Evolutionary conservation across 2,113 vertebrate genomes (phyloP).

Genomic region (Holacanthus passer): DNA sequence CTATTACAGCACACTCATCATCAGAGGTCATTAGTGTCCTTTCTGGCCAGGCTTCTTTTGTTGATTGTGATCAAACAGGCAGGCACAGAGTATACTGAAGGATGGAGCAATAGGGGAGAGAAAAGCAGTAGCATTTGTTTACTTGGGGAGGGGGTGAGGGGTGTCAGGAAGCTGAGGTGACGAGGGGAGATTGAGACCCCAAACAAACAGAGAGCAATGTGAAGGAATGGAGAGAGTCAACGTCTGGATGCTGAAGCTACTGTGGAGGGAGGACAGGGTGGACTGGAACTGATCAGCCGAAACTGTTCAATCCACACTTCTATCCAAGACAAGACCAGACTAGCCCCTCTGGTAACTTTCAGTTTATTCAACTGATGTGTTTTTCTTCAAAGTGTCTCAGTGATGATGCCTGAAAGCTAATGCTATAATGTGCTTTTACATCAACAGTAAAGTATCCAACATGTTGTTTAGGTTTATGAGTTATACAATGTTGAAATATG

Average conservation of each 20-base stretch:
- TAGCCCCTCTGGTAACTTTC: not conserved
- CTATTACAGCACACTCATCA: slow-evolving; percentile 38
- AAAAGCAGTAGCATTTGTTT: slow-evolving; percentile 73
- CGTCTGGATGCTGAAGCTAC: slow-evolving; percentile 64
- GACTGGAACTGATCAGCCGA: slow-evolving; percentile 63
- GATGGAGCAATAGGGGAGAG: slow-evolving; percentile 32
- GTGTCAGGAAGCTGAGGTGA: slow-evolving; percentile 79
- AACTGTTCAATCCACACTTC: slow-evolving; percentile 61
- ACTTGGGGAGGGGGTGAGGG: slow-evolving; percentile 28
- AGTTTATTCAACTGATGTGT: not conserved
- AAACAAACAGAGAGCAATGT: slow-evolving; percentile 58
- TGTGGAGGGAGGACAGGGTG: slow-evolving; percentile 51
- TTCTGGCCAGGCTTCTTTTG: slow-evolving; percentile 55
- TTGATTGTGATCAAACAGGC: slow-evolving; percentile 73
- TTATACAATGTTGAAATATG: not conserved
- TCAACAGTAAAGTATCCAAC: not conserved
- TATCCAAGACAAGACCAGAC: slow-evolving; percentile 20
- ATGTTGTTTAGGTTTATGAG: not conserved
- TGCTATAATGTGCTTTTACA: not conserved
- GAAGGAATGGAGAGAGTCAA: slow-evolving; percentile 44
- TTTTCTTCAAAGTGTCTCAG: too few species aligned
- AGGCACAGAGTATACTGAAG: slow-evolving; percentile 6
- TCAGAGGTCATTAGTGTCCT: slow-evolving; percentile 64
- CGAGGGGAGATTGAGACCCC: slow-evolving; percentile 43
- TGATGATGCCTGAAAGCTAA: not conserved